Evolutionary conservation across 1,140 invertebrate species (phyloP).

Genomic region (Periplaneta americana): DNA sequence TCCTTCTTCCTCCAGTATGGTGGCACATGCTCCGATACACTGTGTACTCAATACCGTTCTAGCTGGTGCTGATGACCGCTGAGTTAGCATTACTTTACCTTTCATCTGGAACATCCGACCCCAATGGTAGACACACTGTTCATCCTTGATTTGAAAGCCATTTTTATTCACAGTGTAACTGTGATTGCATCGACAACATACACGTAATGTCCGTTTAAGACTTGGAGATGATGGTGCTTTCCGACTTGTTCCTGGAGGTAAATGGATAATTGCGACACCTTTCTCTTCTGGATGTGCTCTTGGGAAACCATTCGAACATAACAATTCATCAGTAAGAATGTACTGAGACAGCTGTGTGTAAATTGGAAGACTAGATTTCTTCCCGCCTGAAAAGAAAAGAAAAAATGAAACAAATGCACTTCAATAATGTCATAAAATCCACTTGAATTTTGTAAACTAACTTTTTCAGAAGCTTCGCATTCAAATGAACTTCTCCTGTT

Average conservation of each 20-base stretch:
- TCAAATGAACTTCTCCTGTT: too few species aligned
- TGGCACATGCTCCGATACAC: too few species aligned
- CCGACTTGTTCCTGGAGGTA: conserved; percentile 5
- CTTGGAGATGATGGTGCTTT: conserved; percentile 5
- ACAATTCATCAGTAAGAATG: conserved; percentile 66
- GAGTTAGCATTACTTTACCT: too few species aligned
- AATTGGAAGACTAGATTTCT: background rate
- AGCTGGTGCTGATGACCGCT: too few species aligned
- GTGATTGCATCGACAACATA: conserved; percentile 77
- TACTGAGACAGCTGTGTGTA: conserved; percentile 40
- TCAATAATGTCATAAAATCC: too few species aligned
- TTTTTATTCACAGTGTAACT: conserved; percentile 70
- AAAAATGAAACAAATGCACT: too few species aligned
- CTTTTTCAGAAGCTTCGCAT: too few species aligned
- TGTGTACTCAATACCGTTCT: too few species aligned
- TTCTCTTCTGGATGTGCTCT: conserved; percentile 50
- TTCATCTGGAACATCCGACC: conserved; percentile 67
- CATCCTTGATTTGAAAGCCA: conserved; percentile 59
- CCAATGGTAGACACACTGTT: conserved; percentile 88
- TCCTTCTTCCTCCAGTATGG: too few species aligned
- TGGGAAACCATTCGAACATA: conserved; percentile 82
- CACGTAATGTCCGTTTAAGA: conserved; percentile 44
- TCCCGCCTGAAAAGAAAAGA: background rate
- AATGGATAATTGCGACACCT: conserved; percentile 29
- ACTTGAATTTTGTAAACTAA: too few species aligned